Percentiles rank a stretch among this genome's conserved stretches.
These are phyloP conservation scores for Sympetrum striolatum DNA, from an alignment of 2,888 invertebrate genomes.

Conservation along the genomic window DNA sequence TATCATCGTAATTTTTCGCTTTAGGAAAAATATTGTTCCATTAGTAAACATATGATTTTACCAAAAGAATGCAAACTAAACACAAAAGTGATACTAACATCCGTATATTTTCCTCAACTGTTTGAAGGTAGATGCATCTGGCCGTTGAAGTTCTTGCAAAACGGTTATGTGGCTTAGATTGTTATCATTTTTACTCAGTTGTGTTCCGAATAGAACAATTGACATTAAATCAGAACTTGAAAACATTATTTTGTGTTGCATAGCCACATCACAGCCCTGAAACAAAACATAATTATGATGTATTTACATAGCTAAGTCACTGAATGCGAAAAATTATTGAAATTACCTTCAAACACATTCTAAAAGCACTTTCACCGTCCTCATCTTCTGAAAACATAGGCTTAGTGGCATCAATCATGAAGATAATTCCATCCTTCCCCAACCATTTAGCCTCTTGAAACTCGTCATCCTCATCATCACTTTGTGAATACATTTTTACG, in stretches of 20 bases:
- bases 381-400: constrained; percentile 3
- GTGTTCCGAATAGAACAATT: constrained; percentile 48
- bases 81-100: not conserved
- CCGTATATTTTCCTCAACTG: constrained; percentile 46
- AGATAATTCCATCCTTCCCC: constrained; percentile 9
- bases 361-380: not conserved
- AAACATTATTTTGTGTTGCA: constrained; percentile 48
- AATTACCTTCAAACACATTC: not conserved
- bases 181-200: constrained; percentile 43
- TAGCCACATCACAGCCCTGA: constrained; percentile 48
- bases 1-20: constrained; percentile 46
- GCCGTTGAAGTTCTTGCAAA: constrained; percentile 46
- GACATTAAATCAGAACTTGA: constrained; percentile 47
- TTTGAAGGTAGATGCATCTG: constrained; percentile 46
- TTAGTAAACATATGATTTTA: not conserved
- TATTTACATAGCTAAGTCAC: not conserved
- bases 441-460: not conserved
- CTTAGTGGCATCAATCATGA: not conserved
- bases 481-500: not conserved
- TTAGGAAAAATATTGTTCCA: not conserved
- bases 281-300: not conserved
- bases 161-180: constrained; percentile 46
- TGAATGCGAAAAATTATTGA: no score
- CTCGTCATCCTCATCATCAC: constrained; percentile 3
- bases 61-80: not conserved